These are phyloP conservation scores for Heliconius hortense DNA, from an alignment of 2,888 invertebrate species.

Conservation along the genomic window DNA sequence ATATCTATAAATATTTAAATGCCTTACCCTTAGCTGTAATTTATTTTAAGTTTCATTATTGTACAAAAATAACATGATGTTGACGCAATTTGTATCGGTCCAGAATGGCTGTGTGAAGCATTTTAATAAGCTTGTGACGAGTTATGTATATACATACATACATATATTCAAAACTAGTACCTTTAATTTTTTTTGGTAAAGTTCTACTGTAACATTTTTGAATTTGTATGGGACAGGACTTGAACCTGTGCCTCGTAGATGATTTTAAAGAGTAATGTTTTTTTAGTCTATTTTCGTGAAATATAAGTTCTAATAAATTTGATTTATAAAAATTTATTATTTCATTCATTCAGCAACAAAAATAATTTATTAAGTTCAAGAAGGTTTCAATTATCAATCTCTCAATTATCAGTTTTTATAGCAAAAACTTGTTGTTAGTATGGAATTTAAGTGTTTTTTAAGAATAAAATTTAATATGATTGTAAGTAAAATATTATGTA, in stretches of 20 bases:
- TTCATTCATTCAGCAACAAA: background rate
- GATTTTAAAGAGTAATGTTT: background rate
- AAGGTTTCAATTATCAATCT: too few species aligned
- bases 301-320: background rate
- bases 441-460: background rate
- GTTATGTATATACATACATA: background rate
- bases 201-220: background rate
- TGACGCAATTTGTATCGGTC: constrained; percentile 53
- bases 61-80: constrained; percentile 51
- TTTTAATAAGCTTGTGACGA: constrained; percentile 53
- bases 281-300: background rate
- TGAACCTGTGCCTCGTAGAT: background rate
- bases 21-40: constrained; percentile 64
- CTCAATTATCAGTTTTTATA: too few species aligned
- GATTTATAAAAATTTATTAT: background rate
- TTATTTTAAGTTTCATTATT: constrained; percentile 58
- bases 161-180: background rate
- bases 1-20: constrained; percentile 74
- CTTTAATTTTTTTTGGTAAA: background rate
- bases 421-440: background rate
- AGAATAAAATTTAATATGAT: background rate
- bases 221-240: background rate
- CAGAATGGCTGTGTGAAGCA: constrained; percentile 76
- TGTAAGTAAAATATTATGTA: background rate
- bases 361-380: too few species aligned